Percentiles rank a stretch among this genome's conserved stretches.
These are phyloP conservation scores for Sorex araneus DNA, from an alignment of 2,113 vertebrate genomes.

Conservation along the genomic window DNA sequence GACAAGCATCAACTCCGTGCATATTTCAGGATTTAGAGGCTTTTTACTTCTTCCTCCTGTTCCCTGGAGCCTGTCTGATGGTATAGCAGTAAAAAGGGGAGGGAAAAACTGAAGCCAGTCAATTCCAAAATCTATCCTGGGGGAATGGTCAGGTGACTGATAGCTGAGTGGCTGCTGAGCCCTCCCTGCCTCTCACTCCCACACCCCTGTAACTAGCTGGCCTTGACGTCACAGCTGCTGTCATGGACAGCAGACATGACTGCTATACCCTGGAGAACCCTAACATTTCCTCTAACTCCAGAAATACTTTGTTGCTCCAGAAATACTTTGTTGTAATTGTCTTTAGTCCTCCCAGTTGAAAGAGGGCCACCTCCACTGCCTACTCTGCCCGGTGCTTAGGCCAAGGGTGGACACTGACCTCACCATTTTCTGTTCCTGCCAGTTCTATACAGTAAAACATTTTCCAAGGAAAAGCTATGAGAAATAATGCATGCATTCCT, in stretches of 20 bases:
- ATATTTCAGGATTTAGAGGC: accelerated
- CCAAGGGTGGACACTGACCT: background rate
- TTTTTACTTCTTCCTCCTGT: background rate
- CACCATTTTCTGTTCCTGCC: background rate
- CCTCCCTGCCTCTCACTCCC: no score
- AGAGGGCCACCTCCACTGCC: background rate
- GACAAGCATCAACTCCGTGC: no score
- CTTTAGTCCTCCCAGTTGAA: background rate
- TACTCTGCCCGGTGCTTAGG: accelerated
- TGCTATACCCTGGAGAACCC: no score
- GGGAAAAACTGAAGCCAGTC: background rate
- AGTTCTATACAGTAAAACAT: background rate
- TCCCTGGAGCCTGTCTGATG: background rate
- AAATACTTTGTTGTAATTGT: background rate
- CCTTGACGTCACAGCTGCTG: accelerated
- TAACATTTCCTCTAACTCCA: no score
- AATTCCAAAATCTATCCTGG: background rate
- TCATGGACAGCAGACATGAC: accelerated
- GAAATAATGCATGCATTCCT: slow-evolving; percentile 50
- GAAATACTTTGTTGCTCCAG: no score
- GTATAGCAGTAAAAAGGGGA: background rate
- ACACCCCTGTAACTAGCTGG: accelerated
- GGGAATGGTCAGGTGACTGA: background rate
- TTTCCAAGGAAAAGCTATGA: slow-evolving; percentile 47
- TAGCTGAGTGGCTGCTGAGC: accelerated